A percentile compares a stretch with the other conserved stretches of the same genome.
phyloP scores from a whole-genome alignment of 2,113 vertebrate species.

The Parus major region DNA sequence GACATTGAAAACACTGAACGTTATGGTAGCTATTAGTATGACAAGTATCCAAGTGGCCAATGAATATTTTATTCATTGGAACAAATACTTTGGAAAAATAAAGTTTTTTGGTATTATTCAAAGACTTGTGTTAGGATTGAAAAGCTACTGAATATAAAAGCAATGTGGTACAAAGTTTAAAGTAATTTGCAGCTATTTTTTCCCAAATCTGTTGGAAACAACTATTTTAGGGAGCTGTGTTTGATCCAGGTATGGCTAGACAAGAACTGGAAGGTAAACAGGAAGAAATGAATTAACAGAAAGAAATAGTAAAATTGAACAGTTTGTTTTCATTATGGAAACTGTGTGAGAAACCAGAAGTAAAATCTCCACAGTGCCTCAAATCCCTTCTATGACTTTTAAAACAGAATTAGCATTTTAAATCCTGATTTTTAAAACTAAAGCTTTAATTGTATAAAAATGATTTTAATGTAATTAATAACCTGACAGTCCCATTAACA shows the following conservation, averaged over 20 bases:
- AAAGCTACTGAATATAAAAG: background rate
- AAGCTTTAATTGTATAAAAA: background rate
- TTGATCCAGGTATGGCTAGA: background rate
- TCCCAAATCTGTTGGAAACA: background rate
- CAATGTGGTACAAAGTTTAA: background rate
- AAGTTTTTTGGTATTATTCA: background rate
- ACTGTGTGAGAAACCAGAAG: background rate
- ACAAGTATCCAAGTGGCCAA: background rate
- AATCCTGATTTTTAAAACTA: background rate
- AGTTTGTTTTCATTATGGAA: background rate
- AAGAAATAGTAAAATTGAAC: background rate
- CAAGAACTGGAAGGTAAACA: background rate
- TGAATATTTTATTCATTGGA: background rate
- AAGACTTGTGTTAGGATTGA: background rate
- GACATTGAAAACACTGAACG: background rate
- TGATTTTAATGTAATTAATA: background rate
- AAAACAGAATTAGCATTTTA: background rate
- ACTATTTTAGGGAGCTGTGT: background rate
- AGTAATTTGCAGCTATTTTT: background rate
- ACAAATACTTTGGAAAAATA: background rate
- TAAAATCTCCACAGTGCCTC: background rate
- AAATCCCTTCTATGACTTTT: background rate
- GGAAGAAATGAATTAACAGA: background rate
- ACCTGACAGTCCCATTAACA: background rate
- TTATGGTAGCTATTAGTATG: background rate